Percentiles rank a stretch among this genome's conserved stretches.
Conservation (phyloP, 2,888 invertebrate species). For the Hydriomena furcata region DNA sequence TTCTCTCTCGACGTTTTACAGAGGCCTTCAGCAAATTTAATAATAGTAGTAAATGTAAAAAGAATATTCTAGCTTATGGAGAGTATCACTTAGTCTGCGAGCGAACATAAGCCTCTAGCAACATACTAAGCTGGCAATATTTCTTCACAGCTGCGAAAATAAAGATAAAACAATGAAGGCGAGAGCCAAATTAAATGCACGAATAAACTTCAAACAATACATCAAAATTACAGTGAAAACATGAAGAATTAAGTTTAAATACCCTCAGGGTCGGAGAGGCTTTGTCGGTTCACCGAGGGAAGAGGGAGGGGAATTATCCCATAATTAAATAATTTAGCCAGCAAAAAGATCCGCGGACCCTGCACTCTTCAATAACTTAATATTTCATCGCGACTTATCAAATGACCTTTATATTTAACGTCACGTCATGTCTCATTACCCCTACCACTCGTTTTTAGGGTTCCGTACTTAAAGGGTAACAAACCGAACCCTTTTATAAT, state of each 20-base stretch:
- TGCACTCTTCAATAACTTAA: conserved; percentile 46
- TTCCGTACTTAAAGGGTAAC: too few species aligned
- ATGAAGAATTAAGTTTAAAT: conserved; percentile 49
- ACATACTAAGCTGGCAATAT: conserved; percentile 28
- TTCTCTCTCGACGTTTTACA: too few species aligned
- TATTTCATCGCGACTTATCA: conserved; percentile 40
- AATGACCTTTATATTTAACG: conserved; percentile 35
- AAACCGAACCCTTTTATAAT: too few species aligned
- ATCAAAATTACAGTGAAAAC: conserved; percentile 36
- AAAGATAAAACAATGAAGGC: conserved; percentile 34
- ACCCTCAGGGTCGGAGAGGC: conserved; percentile 40
- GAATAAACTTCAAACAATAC: conserved; percentile 41
- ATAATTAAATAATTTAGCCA: conserved; percentile 50
- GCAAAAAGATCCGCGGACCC: conserved; percentile 43
- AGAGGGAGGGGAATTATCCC: conserved; percentile 24
- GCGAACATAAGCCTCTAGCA: conserved; percentile 13
- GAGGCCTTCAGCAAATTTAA: too few species aligned
- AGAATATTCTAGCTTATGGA: neutral
- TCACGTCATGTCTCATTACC: conserved; percentile 1
- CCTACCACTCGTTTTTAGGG: neutral
- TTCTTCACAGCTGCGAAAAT: conserved; percentile 29
- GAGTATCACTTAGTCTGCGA: conserved; percentile 11
- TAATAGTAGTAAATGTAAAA: too few species aligned
- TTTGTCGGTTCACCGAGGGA: conserved; percentile 35
- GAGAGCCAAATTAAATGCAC: conserved; percentile 33